Evolutionary conservation across 2,888 invertebrate species (phyloP), one percentile per base, ranked within the genome.

Genomic region (Alloscopus bannaensis): DNA sequence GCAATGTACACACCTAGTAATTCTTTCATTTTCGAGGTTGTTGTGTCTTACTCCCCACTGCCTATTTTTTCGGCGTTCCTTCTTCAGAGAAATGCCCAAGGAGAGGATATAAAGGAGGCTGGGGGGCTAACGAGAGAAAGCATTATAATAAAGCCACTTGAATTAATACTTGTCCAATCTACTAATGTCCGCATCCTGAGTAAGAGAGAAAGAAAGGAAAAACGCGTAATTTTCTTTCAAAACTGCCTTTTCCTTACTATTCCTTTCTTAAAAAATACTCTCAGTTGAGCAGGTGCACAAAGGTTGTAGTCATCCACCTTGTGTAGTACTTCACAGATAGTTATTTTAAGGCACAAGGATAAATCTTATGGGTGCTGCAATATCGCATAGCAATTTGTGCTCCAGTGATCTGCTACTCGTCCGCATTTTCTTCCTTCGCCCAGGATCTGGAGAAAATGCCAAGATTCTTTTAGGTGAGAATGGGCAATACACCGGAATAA

Each of bases 141-240:
- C 45, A 45, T 55, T 64, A 57, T 65, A 65, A 55, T 73, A 73
- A 73, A 65, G 55, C 73, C 65, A 73, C 73, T 73, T 73, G 65
- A 55, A 57, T 57, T 73, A 73, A 65, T 73, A 65, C 57, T 50
- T 73, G 65, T 73, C 73, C 64, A 55, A 65, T 73, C 73, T 65
- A 65, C 73, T 73, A 65, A 73, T 57, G 57, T 47, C 29, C 20
- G 60, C 50, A 40, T 40, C 36, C 24, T 31, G 11, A 60, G n/a
- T n/a, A n/a, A n/a, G n/a, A n/a, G n/a, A n/a, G n/a, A n/a, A n/a
- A n/a, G n/a, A n/a, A n/a, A n/a, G n/a, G 62, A 64, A 60, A 72
- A 62, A 36, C 31, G 50, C 55, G 62, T 64, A 72, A 72, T 72
- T 71, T 72, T 64, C 72, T 72, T 31, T 8, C n/a, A 52, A 40